A percentile compares a stretch with the other conserved stretches of the same genome.
Evolutionary conservation across 2,113 vertebrate genomes (phyloP).

Genomic region (Scytalopus superciliaris): DNA sequence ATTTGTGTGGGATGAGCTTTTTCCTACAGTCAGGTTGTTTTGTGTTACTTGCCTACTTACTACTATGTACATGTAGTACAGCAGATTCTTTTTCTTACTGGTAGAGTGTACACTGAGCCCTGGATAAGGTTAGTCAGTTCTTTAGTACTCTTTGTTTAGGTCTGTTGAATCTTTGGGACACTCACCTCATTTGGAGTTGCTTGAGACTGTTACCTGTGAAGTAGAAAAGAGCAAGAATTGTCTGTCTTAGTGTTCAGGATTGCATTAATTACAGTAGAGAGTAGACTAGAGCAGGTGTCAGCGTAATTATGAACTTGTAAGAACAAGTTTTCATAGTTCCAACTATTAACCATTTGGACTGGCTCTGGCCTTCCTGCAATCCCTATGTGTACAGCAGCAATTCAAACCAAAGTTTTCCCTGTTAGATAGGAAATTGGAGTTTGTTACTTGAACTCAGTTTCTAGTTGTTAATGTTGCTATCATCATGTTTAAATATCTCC

Average conservation of each 20-base stretch:
- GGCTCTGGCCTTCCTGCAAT: not conserved
- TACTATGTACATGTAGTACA: accelerated
- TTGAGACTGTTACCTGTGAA: not conserved
- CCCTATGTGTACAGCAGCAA: not conserved
- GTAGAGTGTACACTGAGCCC: not conserved
- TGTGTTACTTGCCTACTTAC: not conserved
- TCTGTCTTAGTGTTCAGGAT: not conserved
- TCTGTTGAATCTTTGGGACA: not conserved
- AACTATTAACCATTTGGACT: not conserved
- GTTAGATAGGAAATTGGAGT: not conserved
- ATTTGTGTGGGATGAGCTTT: not conserved
- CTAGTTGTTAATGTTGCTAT: not conserved
- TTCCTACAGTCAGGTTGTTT: not conserved
- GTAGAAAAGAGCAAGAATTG: not conserved
- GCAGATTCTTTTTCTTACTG: not conserved
- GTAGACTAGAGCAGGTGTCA: not conserved
- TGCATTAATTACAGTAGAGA: not conserved
- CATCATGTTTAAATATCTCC: not conserved
- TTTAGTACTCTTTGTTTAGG: not conserved
- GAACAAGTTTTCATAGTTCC: not conserved
- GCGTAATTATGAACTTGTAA: not conserved
- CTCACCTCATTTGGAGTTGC: not conserved
- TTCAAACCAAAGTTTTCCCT: not conserved
- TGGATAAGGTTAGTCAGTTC: not conserved
- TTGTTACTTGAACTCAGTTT: not conserved